Evolutionary conservation across 2,888 invertebrate species (phyloP).

Genomic region (Melolontha melolontha): DNA sequence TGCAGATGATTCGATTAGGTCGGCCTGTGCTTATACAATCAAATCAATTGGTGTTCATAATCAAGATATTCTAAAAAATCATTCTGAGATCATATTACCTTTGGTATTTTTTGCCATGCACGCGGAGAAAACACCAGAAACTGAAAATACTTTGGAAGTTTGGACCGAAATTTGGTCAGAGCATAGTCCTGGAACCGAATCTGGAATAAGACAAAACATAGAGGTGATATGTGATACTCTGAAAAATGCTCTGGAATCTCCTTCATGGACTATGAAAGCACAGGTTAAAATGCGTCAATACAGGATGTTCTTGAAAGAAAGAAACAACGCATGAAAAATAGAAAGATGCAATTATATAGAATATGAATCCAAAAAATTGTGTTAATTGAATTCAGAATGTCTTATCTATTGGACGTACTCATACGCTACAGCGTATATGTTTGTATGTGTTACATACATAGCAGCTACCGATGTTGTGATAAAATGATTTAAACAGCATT

Average conservation of each 20-base stretch:
- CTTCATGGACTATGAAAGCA: slow-evolving; percentile 89
- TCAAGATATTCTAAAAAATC: slow-evolving; percentile 84
- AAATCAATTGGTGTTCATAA: slow-evolving; percentile 86
- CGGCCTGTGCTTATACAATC: slow-evolving; percentile 80
- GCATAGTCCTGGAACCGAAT: slow-evolving; percentile 87
- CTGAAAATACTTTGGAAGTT: slow-evolving; percentile 75
- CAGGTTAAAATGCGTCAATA: slow-evolving; percentile 67
- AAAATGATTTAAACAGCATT: no score
- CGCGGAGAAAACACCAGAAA: slow-evolving; percentile 76
- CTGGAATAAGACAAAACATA: slow-evolving; percentile 82
- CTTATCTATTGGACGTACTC: no score
- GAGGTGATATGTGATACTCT: slow-evolving; percentile 78
- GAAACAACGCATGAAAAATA: no score
- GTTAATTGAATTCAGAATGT: background rate
- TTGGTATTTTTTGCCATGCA: slow-evolving; percentile 93
- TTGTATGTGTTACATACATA: no score
- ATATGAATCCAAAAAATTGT: no score
- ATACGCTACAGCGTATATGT: no score
- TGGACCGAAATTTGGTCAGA: slow-evolving; percentile 94
- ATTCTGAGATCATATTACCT: slow-evolving; percentile 81
- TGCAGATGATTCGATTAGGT: slow-evolving; percentile 79
- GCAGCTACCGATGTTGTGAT: no score
- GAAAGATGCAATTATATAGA: no score
- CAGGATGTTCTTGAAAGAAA: no score
- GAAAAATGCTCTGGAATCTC: slow-evolving; percentile 80